Evolutionary conservation across 2,888 invertebrate species (phyloP).

Genomic region (Cryptocheilus praepositus): DNA sequence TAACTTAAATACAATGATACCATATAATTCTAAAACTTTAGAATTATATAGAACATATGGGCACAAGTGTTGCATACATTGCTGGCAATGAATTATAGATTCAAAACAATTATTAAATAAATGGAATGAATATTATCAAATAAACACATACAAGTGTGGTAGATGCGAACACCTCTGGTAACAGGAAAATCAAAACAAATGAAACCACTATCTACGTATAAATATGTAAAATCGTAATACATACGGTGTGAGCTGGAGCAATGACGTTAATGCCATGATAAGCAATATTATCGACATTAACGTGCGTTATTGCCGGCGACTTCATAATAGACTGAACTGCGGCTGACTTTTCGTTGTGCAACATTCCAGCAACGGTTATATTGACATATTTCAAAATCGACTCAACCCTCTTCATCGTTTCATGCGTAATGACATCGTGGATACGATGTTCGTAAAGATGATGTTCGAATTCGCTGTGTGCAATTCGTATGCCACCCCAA

Average conservation of each 20-base stretch:
- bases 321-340: slow-evolving; percentile 93
- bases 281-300: slow-evolving; percentile 89
- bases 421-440: slow-evolving; percentile 88
- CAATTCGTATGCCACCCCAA: slow-evolving; percentile 98
- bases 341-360: slow-evolving; percentile 96
- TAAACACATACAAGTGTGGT: too few relatives aligned
- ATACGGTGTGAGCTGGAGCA: slow-evolving; percentile 86
- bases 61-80: too few relatives aligned
- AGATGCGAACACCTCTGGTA: too few relatives aligned
- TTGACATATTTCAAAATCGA: slow-evolving; percentile 88
- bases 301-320: slow-evolving; percentile 87
- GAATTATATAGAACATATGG: too few relatives aligned
- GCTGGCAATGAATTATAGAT: too few relatives aligned
- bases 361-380: slow-evolving; percentile 93
- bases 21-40: too few relatives aligned
- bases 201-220: too few relatives aligned
- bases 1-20: too few relatives aligned
- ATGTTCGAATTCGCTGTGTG: slow-evolving; percentile 92
- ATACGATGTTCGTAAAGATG: slow-evolving; percentile 87
- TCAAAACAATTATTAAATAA: too few relatives aligned
- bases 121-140: too few relatives aligned
- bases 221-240: slow-evolving; percentile 13
- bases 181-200: too few relatives aligned
- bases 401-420: slow-evolving; percentile 81
- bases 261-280: slow-evolving; percentile 95